These are phyloP conservation scores for Styela clava DNA, from an alignment of 23 tunicate genomes.

Conservation along the genomic window DNA sequence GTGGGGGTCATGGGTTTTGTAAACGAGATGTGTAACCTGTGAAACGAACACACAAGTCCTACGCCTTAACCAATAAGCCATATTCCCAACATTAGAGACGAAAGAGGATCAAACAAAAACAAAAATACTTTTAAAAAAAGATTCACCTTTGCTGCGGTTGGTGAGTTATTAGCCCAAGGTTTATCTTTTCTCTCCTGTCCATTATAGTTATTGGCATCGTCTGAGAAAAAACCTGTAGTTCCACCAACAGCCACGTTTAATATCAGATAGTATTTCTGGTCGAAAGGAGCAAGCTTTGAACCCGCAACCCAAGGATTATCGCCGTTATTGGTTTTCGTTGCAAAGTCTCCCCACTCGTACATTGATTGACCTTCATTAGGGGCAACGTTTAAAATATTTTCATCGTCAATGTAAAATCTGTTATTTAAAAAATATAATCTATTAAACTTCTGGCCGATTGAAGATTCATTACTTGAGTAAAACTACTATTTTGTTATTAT, in stretches of 20 bases:
- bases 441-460: too few species aligned
- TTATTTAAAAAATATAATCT: too few species aligned
- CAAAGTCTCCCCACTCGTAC: slow-evolving; percentile 10
- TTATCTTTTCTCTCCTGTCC: not conserved
- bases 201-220: slow-evolving; percentile 6
- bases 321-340: not conserved
- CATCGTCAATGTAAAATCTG: slow-evolving; percentile 19
- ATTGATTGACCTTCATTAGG: not conserved
- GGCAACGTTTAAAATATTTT: not conserved
- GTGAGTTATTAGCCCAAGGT: slow-evolving; percentile 11
- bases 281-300: slow-evolving; percentile 25
- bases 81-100: too few species aligned
- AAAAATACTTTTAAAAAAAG: too few species aligned
- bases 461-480: too few species aligned
- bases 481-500: too few species aligned
- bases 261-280: slow-evolving; percentile 14
- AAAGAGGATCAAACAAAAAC: too few species aligned
- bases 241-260: slow-evolving; percentile 37
- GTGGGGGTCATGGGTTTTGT: too few species aligned
- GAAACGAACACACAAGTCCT: too few species aligned
- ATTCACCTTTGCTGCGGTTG: not conserved
- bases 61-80: too few species aligned
- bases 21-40: too few species aligned
- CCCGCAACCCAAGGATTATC: slow-evolving; percentile 7
- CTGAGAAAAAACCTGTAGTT: slow-evolving; percentile 5